phyloP scores from a whole-genome alignment of 2,888 invertebrate genomes.

The Ophion slaviceki region DNA sequence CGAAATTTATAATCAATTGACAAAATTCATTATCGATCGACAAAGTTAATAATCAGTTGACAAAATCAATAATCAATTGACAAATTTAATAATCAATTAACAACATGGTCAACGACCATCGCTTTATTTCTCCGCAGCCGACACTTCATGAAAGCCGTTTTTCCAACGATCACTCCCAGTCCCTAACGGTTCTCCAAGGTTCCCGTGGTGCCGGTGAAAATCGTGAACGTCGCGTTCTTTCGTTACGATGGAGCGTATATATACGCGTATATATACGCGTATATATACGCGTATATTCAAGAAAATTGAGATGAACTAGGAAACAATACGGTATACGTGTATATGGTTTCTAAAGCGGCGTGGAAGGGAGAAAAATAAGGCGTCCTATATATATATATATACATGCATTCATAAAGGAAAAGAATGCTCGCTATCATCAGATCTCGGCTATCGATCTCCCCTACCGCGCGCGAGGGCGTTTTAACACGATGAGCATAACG shows the following conservation, averaged over 20 bases:
- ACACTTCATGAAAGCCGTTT: not conserved
- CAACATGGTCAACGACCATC: not conserved
- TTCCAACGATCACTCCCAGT: not conserved
- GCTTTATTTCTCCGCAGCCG: too few relatives aligned
- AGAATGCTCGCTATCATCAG: constrained; percentile 53
- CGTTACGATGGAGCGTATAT: too few relatives aligned
- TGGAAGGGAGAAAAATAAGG: not conserved
- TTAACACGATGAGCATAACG: constrained; percentile 66
- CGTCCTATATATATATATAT: not conserved
- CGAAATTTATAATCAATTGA: not conserved
- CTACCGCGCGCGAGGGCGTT: constrained; percentile 29
- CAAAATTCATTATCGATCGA: not conserved
- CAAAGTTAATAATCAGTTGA: not conserved
- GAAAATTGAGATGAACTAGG: constrained; percentile 10
- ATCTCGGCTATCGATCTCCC: constrained; percentile 50
- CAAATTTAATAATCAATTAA: not conserved
- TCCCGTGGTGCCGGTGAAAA: too few relatives aligned
- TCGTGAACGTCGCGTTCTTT: too few relatives aligned
- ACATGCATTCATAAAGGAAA: constrained; percentile 33
- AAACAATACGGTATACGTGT: not conserved
- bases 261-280: too few relatives aligned
- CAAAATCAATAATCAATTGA: not conserved
- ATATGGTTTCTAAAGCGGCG: not conserved
- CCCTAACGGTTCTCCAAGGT: not conserved
- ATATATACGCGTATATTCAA: not conserved